Conservation (phyloP, 2,888 invertebrate genomes). For the Orthosia gothica region DNA sequence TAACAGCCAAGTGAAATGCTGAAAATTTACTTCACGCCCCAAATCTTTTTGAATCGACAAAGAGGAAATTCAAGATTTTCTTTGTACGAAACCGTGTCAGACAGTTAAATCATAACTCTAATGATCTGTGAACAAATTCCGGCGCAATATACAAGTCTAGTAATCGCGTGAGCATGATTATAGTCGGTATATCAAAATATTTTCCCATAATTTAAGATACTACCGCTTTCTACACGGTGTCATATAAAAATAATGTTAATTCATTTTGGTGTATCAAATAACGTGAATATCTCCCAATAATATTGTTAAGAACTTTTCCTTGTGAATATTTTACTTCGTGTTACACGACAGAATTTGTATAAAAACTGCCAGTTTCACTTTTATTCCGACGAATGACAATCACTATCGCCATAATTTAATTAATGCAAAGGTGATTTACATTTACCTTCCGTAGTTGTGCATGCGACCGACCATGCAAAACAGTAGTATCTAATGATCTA, state of each 20-base stretch:
- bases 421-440: slow-evolving; percentile 20
- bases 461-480: slow-evolving; percentile 23
- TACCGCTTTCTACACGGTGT: slow-evolving; percentile 45
- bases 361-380: slow-evolving; percentile 19
- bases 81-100: slow-evolving; percentile 28
- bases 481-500: slow-evolving; percentile 1
- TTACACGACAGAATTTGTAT: not conserved
- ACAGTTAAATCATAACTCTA: slow-evolving; percentile 49
- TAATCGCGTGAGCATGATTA: slow-evolving; percentile 49
- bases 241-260: slow-evolving; percentile 28
- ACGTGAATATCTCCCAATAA: not conserved
- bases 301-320: not conserved
- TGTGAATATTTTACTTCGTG: slow-evolving; percentile 8
- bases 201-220: slow-evolving; percentile 52
- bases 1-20: slow-evolving; percentile 2
- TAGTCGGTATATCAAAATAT: slow-evolving; percentile 54
- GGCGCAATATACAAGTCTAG: slow-evolving; percentile 13
- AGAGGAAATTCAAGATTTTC: slow-evolving; percentile 30
- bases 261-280: slow-evolving; percentile 37
- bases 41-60: slow-evolving; percentile 24
- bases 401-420: slow-evolving; percentile 23
- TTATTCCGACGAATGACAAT: slow-evolving; percentile 1
- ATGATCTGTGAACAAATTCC: slow-evolving; percentile 54
- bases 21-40: slow-evolving; percentile 17
- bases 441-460: slow-evolving; percentile 34